Evolutionary conservation across 2,113 vertebrate species (phyloP).

Genomic region (Grammomys dolichurus): DNA sequence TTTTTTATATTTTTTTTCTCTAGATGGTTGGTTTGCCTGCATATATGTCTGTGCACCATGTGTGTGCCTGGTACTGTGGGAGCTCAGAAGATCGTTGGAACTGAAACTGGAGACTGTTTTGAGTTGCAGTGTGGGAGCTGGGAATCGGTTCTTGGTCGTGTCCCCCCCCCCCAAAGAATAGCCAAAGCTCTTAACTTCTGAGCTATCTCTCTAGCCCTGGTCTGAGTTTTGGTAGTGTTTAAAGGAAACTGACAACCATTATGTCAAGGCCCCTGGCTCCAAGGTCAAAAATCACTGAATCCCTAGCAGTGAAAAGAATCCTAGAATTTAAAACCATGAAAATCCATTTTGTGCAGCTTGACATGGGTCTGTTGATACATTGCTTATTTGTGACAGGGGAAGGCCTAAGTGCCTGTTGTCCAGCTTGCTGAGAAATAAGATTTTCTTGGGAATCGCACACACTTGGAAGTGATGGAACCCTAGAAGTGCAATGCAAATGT

Average conservation of each 20-base stretch:
- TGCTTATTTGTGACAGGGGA: background rate
- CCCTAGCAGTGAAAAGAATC: background rate
- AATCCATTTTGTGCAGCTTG: background rate
- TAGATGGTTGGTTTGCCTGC: background rate
- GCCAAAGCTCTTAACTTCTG: background rate
- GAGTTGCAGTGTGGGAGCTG: background rate
- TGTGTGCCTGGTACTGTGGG: background rate
- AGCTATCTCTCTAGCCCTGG: background rate
- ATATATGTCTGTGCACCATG: background rate
- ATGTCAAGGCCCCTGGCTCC: background rate
- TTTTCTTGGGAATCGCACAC: conserved; percentile 15
- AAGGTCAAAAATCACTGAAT: conserved; percentile 28
- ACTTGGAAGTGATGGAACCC: background rate
- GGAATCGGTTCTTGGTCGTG: background rate
- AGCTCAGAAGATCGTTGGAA: background rate
- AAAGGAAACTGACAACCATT: background rate
- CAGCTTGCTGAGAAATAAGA: conserved; percentile 3
- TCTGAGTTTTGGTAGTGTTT: background rate
- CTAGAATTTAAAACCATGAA: conserved; percentile 28
- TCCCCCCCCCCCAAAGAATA: background rate
- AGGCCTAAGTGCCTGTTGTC: background rate
- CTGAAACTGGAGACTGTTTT: no score
- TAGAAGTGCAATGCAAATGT: conserved; percentile 2
- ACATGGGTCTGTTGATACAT: background rate
- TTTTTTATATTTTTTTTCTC: background rate